Evolutionary conservation across 2,888 invertebrate genomes (phyloP), one percentile per base, ranked within the genome.

Genomic region (Caenorhabditis angaria): DNA sequence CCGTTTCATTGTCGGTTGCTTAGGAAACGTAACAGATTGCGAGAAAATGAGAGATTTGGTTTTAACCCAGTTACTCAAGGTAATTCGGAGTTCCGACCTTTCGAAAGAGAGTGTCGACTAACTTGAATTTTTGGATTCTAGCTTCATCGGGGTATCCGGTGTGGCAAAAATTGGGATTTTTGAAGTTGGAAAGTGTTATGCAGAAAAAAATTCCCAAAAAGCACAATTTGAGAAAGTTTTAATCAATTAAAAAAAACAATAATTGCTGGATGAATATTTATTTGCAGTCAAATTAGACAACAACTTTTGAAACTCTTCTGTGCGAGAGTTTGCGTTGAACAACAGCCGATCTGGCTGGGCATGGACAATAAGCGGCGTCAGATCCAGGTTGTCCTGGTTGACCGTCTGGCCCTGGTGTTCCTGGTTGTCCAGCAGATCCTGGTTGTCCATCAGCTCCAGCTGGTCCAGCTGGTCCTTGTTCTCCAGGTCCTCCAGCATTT

Each of bases 291-390:
- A 32, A 8, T 63, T 61, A 69, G 18, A 58, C 70, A 24, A 60
- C 59, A 53, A 70, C 56, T 61, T 70, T 70, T 27, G 70, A 65
- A 22, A 58, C 58, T 20, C 65, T 61, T 65, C 62, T 70, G 28
- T 58, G 61, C n/a, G 64, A 47, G 55, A 65, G 61, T 32, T 59
- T 65, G 28, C 65, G 61, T 51, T 70, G 70, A 56, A 70, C 70
- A 35, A 47, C 70, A 22, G 14, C 12, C 12, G 72, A 64, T 20
- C 72, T 60, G 25, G 67, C 50, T 58, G 71, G 71, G 50, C 71
- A 71, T 63, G 71, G 67, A 24, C 71, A 71, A 35, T 71, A 71
- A 24, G 66, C 72, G 27, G 72, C 72, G 22, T 72, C 72, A n/a
- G 61, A 63, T 66, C 76, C 76, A 57, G 74, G 69, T 25, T 61